Percentiles rank a stretch among this genome's conserved stretches.
phyloP scores from a whole-genome alignment of 2,113 vertebrate species.

The Ammodytes marinus region DNA sequence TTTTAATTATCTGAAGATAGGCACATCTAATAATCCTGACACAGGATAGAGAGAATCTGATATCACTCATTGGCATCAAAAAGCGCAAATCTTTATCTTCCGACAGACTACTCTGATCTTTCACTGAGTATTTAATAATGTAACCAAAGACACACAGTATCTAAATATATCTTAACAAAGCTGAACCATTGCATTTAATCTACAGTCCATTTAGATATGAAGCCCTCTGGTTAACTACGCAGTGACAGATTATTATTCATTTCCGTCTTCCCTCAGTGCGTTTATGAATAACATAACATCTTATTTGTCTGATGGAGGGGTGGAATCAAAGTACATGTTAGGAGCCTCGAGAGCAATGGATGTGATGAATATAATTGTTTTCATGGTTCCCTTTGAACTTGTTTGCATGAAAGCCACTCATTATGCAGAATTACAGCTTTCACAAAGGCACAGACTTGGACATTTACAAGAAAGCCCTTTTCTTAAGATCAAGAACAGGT shows the following conservation, averaged over 20 bases:
- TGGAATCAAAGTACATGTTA: conserved; percentile 56
- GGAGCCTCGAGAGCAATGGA: conserved; percentile 38
- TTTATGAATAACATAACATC: conserved; percentile 57
- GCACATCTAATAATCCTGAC: neutral
- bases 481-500: conserved; percentile 72
- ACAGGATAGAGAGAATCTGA: neutral
- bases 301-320: conserved; percentile 49
- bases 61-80: neutral
- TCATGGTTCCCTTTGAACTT: conserved; percentile 56
- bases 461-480: conserved; percentile 68
- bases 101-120: conserved; percentile 1
- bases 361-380: conserved; percentile 69
- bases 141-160: conserved; percentile 18
- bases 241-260: conserved; percentile 37
- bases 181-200: conserved; percentile 9
- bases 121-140: conserved; percentile 1
- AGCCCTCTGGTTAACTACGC: conserved; percentile 20
- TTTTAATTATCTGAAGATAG: neutral
- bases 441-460: conserved; percentile 64
- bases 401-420: conserved; percentile 60
- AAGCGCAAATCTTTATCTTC: neutral
- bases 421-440: conserved; percentile 72
- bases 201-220: conserved; percentile 16
- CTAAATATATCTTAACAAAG: conserved; percentile 19
- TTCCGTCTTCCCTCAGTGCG: conserved; percentile 26